Base-by-base conservation (phyloP, 1,140 invertebrate genomes). In the Dreissena rostriformis region DNA sequence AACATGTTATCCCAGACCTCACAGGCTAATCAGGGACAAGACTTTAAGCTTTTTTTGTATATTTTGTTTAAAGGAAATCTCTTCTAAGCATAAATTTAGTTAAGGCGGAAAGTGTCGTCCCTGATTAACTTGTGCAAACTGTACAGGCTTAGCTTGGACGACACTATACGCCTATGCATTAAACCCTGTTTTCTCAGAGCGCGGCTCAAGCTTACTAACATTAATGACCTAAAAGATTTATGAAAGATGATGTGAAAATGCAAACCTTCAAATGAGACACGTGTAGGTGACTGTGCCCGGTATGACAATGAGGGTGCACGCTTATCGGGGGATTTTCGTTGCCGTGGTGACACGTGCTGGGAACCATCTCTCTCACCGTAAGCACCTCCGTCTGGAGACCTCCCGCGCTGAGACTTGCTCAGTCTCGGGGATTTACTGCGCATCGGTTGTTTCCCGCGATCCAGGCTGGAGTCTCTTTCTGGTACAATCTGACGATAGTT, bases 201-300 rank as follows among this genome's bases (percentile, higher is more conserved):
- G 39, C 39, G 2, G 39, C 39, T 39, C 39, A 39, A 2, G 39
- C 8, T 39, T 39, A 39, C 39, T 39, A 2, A 39, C 39, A 39
- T 39, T 5, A 2, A 39, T 39, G 39, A 39, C 39, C 39, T 39
- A 39, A 39, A 39, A 5, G 39, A 39, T 39, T 39, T 5, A 39
- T 39, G 39, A 39, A 39, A 39, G 39, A 39, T 39, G 39, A 39
- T 39, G 39, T 39, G 39, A 39, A 39, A 61, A 61, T 11, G n/a
- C 79, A 81, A 81, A 83, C 81, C 81, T 75, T 83, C 81, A 70
- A 83, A 83, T 24, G 81, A 83, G 19, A 83, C 81, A 39, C 81
- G 51, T 11, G 81, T 83, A 26, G 81, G 81, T 57, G 81, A 83
- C 26, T 57, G 68, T 28, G 53, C 28, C 28, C 70, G 53, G 26